Base-by-base conservation (phyloP, 2,888 invertebrate genomes). In the Rutpela maculata region DNA sequence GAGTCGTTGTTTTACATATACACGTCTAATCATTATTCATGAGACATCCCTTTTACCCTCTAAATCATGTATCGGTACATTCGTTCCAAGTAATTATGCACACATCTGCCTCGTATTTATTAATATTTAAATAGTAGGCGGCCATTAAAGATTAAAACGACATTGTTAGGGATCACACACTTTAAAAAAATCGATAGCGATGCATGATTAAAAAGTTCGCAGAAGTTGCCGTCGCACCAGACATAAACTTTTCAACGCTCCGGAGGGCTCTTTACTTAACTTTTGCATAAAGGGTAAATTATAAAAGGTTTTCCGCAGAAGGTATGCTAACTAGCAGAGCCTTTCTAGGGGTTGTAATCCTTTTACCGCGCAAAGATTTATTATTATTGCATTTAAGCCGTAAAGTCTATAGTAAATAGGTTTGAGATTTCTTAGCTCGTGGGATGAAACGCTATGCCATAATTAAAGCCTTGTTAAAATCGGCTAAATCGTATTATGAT, bases 291-390 rank as follows among this genome's bases (percentile, higher is more conserved):
- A 78, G 77, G 76, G 76, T 74, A 70, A 70, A 72, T 77, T 76
- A 78, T 79, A 76, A 81, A 62, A 78, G 78, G 78, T 67, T 76
- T 66, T 65, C 72, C 50, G 75, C 60, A 69, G 62, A 81, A 84
- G 83, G 84, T 84, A 84, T 83, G 83, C 83, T 83, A 84, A 82
- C 81, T 83, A 82, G 83, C 78, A 72, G 59, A 74, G 75, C 74
- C 78, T 35, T 73, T 79, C 81, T 63, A 75, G 81, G 81, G 76
- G 79, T 80, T 81, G 78, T 84, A 84, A 84, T 84, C 84, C 83
- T 81, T 82, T 83, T 82, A 84, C 84, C 84, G 77, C 82, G 80
- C 73, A 50, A 75, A 82, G 84, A 84, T 84, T 84, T 84, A 84
- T 84, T 82, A 82, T 84, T 84, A 84, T 84, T 83, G 82, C 84